Percentiles rank a stretch among this genome's conserved stretches.
Evolutionary conservation across 2,113 vertebrate genomes (phyloP).

Genomic region (Malurus alboscapulatus): DNA sequence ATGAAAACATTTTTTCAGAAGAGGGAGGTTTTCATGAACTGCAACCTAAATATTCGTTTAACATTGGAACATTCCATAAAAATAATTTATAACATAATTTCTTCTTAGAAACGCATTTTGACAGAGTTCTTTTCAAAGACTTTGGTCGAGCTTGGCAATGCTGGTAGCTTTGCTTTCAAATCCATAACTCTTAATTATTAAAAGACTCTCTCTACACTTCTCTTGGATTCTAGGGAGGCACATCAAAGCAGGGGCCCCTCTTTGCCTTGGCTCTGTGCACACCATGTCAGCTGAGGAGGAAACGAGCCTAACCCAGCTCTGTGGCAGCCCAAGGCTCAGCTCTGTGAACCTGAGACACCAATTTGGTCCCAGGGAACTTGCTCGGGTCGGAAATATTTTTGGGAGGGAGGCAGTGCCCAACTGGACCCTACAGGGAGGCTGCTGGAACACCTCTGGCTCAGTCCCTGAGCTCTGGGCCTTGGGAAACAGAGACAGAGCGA

Average conservation of each 20-base stretch:
- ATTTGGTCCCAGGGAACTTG: not conserved
- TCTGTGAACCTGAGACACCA: not conserved
- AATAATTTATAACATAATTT: slow-evolving; percentile 73
- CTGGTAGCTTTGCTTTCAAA: slow-evolving; percentile 44
- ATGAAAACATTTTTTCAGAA: slow-evolving; percentile 69
- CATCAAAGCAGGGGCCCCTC: slow-evolving; percentile 38
- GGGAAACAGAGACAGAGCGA: not conserved
- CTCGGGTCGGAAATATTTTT: not conserved
- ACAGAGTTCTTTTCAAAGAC: slow-evolving; percentile 51
- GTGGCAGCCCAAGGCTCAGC: not conserved
- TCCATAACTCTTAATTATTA: slow-evolving; percentile 59
- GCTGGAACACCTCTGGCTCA: not conserved
- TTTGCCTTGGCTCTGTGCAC: not conserved
- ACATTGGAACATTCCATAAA: slow-evolving; percentile 64
- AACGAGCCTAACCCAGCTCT: not conserved
- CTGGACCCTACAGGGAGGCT: not conserved
- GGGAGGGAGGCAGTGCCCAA: not conserved
- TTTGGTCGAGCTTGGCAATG: slow-evolving; percentile 38
- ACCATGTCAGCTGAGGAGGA: slow-evolving; percentile 20
- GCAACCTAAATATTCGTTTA: slow-evolving; percentile 71
- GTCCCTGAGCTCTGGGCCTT: not conserved
- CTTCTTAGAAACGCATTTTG: slow-evolving; percentile 63
- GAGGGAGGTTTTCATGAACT: slow-evolving; percentile 63
- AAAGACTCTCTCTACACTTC: slow-evolving; percentile 31
- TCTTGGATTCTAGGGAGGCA: not conserved